Evolutionary conservation across 2,797 vertebrate species (phyloP).

Genomic region (Pangasius sanitwongsei): DNA sequence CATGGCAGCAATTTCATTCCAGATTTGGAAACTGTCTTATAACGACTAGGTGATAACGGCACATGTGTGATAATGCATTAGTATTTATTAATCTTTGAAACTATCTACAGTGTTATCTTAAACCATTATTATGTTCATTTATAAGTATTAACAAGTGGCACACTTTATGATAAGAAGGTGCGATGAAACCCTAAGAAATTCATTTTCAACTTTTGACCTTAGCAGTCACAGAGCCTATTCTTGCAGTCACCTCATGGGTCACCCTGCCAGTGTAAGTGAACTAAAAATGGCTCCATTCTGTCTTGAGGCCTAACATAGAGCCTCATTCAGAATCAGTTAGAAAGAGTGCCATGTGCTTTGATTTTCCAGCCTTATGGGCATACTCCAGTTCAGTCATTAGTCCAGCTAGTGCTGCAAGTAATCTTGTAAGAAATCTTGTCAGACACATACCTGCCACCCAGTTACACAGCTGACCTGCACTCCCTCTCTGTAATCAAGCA

Average conservation of each 20-base stretch:
- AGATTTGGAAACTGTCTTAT: not conserved
- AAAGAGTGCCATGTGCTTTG: not conserved
- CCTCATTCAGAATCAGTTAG: conserved; percentile 24
- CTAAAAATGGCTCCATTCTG: conserved; percentile 20
- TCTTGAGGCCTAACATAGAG: conserved; percentile 17
- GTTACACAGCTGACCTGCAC: conserved; percentile 69
- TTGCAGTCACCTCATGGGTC: not conserved
- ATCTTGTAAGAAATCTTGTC: conserved; percentile 83
- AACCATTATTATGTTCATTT: not conserved
- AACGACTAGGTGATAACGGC: not conserved
- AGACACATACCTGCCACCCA: conserved; percentile 76
- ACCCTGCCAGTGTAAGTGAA: not conserved
- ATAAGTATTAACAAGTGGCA: not conserved
- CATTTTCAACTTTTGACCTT: conserved; percentile 13
- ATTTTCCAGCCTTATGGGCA: conserved; percentile 62
- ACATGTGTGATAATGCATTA: not conserved
- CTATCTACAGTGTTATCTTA: not conserved
- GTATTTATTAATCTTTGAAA: not conserved
- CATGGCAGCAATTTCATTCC: conserved; percentile 2
- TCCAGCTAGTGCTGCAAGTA: conserved; percentile 69
- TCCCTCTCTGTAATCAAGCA: conserved; percentile 42
- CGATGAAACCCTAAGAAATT: not conserved
- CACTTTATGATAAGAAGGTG: not conserved
- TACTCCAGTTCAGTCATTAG: conserved; percentile 76
- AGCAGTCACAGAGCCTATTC: not conserved